Conservation (phyloP, 2,888 invertebrate genomes). For the Scaptomyza polygonia region DNA sequence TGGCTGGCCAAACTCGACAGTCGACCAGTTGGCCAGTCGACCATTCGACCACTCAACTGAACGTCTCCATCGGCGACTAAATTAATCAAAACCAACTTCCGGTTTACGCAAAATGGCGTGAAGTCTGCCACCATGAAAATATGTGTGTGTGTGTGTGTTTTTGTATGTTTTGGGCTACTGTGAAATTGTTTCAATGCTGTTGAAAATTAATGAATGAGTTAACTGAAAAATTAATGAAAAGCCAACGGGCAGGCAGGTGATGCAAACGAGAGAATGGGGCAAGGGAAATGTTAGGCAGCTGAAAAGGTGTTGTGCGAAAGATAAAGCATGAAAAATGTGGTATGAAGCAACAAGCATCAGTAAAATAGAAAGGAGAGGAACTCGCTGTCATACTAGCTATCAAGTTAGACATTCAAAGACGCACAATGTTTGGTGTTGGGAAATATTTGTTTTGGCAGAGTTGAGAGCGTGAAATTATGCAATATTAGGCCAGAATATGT, state of each 20-base stretch:
- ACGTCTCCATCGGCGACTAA: constrained; percentile 76
- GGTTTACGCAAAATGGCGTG: constrained; percentile 79
- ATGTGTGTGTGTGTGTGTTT: constrained; percentile 18
- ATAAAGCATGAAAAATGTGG: constrained; percentile 79
- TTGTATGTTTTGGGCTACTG: constrained; percentile 48
- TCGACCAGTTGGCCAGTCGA: neutral
- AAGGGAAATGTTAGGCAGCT: constrained; percentile 17
- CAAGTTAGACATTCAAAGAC: constrained; percentile 68
- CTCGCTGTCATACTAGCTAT: constrained; percentile 51
- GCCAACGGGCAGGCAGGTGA: constrained; percentile 37
- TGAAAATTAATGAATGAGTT: constrained; percentile 81
- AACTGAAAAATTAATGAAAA: constrained; percentile 81
- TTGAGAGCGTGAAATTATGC: constrained; percentile 71
- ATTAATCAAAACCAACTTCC: constrained; percentile 82
- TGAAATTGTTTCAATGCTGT: constrained; percentile 56
- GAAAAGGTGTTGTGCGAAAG: constrained; percentile 77
- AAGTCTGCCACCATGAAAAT: constrained; percentile 62
- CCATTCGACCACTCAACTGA: constrained; percentile 45
- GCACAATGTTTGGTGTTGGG: constrained; percentile 68
- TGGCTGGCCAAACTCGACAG: constrained; percentile 19
- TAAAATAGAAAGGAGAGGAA: constrained; percentile 24
- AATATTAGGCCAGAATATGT: constrained; percentile 44
- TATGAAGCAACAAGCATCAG: constrained; percentile 63
- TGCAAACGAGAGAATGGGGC: constrained; percentile 9
- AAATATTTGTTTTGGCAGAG: constrained; percentile 75